Base-by-base conservation (phyloP, 2,888 invertebrate genomes). In the Ptychoptera albimana region DNA sequence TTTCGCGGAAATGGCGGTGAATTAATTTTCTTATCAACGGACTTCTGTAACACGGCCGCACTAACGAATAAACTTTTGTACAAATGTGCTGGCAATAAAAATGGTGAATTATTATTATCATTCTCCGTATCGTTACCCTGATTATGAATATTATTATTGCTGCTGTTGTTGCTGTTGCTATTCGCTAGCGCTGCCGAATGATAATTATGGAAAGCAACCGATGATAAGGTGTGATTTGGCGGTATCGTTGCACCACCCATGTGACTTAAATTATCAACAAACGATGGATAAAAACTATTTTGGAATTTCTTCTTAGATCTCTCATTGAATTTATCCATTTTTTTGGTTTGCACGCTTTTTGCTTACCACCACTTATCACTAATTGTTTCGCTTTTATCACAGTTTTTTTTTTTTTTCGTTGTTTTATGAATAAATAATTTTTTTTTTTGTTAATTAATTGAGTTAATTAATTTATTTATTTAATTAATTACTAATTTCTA, bases 21-120 rank as follows among this genome's bases (percentile, higher is more conserved):
- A 16, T 23, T 42, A 8, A 11, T 16, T 16, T 23, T 8, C 7
- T n/a, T 11, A 2, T 34, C 11, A 23, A 8, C 12, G 8, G 42
- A 34, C 9, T 59, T 72, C 39, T 75, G 74, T 43, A 76, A 67
- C 10, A 64, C 50, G 12, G 75, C 74, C n/a, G 77, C 77, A 58
- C 72, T 83, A 10, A 83, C 83, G 56, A 85, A 64, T 49, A 85
- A 72, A 55, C 77, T 84, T 63, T 84, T 84, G 59, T 85, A 84
- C 53, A 85, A 69, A 57, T 85, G 83, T 45, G 82, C 77, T 9
- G 83, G 83, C 49, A 84, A 67, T 43, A 84, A 61, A 54, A 80
- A 80, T 12, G 73, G 71, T 0, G 71, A 64, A 14, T 46, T 42
- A 38, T 53, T 44, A 30, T 35, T 43, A 45, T 48, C n/a, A 47